phyloP scores from a whole-genome alignment of 2,888 invertebrate genomes.

The Lasius platythorax region DNA sequence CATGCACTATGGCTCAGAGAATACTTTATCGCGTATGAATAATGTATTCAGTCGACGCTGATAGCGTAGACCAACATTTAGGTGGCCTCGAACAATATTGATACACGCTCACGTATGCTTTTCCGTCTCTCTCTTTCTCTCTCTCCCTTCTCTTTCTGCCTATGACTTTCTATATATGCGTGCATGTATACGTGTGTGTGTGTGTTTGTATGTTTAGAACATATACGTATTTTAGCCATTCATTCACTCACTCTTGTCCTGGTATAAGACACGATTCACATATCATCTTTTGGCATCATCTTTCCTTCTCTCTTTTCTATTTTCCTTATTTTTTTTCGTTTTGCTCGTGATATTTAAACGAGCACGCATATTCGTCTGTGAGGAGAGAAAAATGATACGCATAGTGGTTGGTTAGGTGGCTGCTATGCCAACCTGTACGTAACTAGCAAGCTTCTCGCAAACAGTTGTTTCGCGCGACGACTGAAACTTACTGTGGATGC shows the following conservation, averaged over 20 bases:
- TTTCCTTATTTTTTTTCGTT: background rate
- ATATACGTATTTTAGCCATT: background rate
- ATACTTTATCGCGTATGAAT: slow-evolving; percentile 78
- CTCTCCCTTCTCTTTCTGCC: background rate
- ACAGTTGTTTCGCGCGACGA: slow-evolving; percentile 21
- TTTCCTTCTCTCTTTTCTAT: slow-evolving; percentile 15
- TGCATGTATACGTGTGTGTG: background rate
- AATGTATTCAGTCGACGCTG: slow-evolving; percentile 73
- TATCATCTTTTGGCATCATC: background rate
- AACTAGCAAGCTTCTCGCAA: slow-evolving; percentile 40
- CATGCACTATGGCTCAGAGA: slow-evolving; percentile 61
- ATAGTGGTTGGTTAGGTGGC: slow-evolving; percentile 26
- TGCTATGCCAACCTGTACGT: slow-evolving; percentile 2
- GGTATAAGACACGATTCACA: background rate
- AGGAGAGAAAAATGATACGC: slow-evolving; percentile 28
- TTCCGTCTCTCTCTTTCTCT: slow-evolving; percentile 36
- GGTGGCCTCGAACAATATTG: slow-evolving; percentile 75
- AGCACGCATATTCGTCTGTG: slow-evolving; percentile 15
- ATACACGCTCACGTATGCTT: slow-evolving; percentile 70
- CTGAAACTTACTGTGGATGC: slow-evolving; percentile 32
- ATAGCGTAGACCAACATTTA: slow-evolving; percentile 75
- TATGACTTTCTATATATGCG: background rate
- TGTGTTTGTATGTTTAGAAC: background rate
- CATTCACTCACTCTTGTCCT: background rate
- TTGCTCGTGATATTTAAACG: slow-evolving; percentile 30